Conservation (phyloP, 2,113 vertebrate genomes). For the Chloropsis cyanopogon region DNA sequence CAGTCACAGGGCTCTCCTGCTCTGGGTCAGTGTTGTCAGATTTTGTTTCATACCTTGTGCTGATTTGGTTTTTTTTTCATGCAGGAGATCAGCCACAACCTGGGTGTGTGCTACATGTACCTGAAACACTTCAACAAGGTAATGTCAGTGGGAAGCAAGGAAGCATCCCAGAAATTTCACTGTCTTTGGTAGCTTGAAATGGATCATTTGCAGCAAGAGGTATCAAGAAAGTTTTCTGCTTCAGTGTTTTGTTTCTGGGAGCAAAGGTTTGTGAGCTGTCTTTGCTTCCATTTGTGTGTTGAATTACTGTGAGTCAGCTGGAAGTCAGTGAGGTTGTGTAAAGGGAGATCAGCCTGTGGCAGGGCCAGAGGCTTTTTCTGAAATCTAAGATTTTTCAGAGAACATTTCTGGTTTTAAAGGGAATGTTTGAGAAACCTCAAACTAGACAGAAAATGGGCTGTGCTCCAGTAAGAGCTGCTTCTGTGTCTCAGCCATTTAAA, state of each 20-base stretch:
- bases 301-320: neutral
- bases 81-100: constrained; percentile 95
- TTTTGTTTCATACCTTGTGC: neutral
- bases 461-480: neutral
- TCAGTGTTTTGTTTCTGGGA: neutral
- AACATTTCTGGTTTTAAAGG: neutral
- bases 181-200: neutral
- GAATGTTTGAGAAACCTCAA: neutral
- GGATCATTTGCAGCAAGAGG: neutral
- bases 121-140: constrained; percentile 92
- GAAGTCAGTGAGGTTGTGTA: neutral
- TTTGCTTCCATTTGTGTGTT: neutral
- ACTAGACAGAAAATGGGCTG: neutral
- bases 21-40: neutral
- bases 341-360: neutral
- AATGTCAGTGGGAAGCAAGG: constrained; percentile 19
- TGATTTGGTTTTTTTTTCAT: neutral
- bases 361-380: neutral
- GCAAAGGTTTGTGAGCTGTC: neutral
- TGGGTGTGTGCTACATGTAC: constrained; percentile 93
- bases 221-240: neutral
- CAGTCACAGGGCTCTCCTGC: neutral
- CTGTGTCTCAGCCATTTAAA: neutral
- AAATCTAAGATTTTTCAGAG: neutral
- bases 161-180: neutral